phyloP scores from a whole-genome alignment of 2,888 invertebrate genomes.

The Watsonalla cultraria region DNA sequence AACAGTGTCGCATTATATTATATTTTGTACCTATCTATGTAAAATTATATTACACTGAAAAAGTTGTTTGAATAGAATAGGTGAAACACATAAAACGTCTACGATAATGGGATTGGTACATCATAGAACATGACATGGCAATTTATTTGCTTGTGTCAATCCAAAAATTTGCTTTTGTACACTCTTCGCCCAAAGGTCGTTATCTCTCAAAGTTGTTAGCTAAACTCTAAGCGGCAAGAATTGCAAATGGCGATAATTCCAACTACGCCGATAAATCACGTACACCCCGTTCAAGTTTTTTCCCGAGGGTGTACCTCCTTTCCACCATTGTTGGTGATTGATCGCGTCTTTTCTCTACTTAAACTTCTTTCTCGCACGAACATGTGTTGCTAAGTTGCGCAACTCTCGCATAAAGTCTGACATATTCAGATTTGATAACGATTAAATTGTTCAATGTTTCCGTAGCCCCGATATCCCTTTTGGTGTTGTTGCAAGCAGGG shows the following conservation, averaged over 20 bases:
- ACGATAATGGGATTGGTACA: too few relatives aligned
- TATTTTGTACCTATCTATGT: too few relatives aligned
- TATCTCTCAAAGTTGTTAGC: constrained; percentile 62
- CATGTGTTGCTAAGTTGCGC: constrained; percentile 50
- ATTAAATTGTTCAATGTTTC: constrained; percentile 32
- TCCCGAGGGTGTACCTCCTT: constrained; percentile 61
- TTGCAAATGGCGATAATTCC: constrained; percentile 78
- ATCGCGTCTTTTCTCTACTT: constrained; percentile 58
- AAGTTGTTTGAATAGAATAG: too few relatives aligned
- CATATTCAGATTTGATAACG: constrained; percentile 32
- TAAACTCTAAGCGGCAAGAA: constrained; percentile 62
- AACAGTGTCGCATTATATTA: too few relatives aligned
- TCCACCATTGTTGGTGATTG: constrained; percentile 66
- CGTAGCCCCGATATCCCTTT: not conserved
- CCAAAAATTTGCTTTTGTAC: constrained; percentile 7
- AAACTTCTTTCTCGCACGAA: constrained; percentile 49
- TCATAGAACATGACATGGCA: too few relatives aligned
- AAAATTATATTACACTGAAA: too few relatives aligned
- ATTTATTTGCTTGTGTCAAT: too few relatives aligned
- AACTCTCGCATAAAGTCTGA: constrained; percentile 35
- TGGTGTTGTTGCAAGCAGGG: too few relatives aligned
- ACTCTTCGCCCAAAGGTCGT: constrained; percentile 45
- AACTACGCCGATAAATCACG: constrained; percentile 76
- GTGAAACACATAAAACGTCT: too few relatives aligned
- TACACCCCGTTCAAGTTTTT: constrained; percentile 65